Base-by-base conservation (phyloP, 2,888 invertebrate genomes). In the Bugula neritina region DNA sequence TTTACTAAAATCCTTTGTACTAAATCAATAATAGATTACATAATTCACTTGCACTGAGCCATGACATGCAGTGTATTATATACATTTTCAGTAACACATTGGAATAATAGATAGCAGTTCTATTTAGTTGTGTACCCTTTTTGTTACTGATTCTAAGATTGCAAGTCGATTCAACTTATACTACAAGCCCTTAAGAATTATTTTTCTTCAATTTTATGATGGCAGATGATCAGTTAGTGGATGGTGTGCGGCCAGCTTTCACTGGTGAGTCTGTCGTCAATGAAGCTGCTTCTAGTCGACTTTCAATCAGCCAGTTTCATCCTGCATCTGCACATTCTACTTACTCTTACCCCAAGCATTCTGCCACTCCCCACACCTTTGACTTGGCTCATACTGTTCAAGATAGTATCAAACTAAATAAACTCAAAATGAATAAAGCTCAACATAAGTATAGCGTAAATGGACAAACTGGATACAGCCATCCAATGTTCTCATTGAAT, bases 371-470 rank as follows among this genome's bases (percentile, higher is more conserved):
- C 3, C 55, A 17, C 5, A 55, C 5, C 55, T 55, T 55, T 55
- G 31, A 25, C 27, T 34, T 34, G 10, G 34, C 63, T 63, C 27
- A 31, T 10, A 13, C 31, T 13, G 27, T 63, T 3, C 31, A 63
- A 34, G 63, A 63, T n/a, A 63, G 63, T 31, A 21, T 63, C 10
- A 63, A 34, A 27, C 63, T 63, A 25, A 5, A 27, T 31, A 63
- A 63, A 31, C 63, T 63, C 34, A 63, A 31, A 23, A 5, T 5
- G 27, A 43, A 17, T 43, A 5, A 43, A 43, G 17, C 43, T 43
- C 43, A 5, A 43, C 43, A 43, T 43, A 43, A 43, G 10, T 43
- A n/a, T n/a, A n/a, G n/a, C n/a, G n/a, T n/a, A n/a, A n/a, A n/a
- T n/a, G n/a, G n/a, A n/a, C n/a, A n/a, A n/a, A n/a, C n/a, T n/a